Evolutionary conservation across 2,797 vertebrate species (phyloP).

Genomic region (Artibeus jamaicensis): DNA sequence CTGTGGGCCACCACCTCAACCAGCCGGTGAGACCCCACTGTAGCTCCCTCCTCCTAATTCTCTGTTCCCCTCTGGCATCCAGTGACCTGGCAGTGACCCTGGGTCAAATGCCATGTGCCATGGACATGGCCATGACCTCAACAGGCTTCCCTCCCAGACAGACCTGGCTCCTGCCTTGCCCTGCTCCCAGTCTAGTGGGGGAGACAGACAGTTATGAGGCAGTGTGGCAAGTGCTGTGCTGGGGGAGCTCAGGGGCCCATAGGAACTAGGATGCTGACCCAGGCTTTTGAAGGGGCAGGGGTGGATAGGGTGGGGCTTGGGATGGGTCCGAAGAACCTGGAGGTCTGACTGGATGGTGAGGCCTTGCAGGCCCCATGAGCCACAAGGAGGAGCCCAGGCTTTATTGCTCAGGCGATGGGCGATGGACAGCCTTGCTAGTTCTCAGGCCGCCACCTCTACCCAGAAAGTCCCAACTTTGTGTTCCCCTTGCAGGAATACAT

Average conservation of each 20-base stretch:
- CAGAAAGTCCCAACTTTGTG: background rate
- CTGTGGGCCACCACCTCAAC: conserved; percentile 96
- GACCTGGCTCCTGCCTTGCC: background rate
- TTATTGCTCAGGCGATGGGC: background rate
- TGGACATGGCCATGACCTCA: background rate
- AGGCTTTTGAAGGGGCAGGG: background rate
- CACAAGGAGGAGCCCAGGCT: background rate
- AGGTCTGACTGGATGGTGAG: background rate
- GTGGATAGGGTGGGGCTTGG: background rate
- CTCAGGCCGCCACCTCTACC: background rate
- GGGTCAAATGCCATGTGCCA: background rate
- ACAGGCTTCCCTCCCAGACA: conserved; percentile 18
- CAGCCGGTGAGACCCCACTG: conserved; percentile 83
- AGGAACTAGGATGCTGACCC: background rate
- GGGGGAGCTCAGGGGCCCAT: background rate
- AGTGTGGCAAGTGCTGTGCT: background rate
- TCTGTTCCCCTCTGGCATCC: rapidly evolving
- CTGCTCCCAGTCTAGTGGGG: conserved; percentile 21
- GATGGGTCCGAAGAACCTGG: background rate
- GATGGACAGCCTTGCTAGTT: background rate
- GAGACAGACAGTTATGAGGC: conserved; percentile 2
- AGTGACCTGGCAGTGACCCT: background rate
- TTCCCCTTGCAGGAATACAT: conserved; percentile 90
- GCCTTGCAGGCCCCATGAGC: background rate
- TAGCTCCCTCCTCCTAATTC: background rate